Evolutionary conservation across 2,797 vertebrate species (phyloP), one percentile per base, ranked within the genome.

Genomic region (Tinamus major): DNA sequence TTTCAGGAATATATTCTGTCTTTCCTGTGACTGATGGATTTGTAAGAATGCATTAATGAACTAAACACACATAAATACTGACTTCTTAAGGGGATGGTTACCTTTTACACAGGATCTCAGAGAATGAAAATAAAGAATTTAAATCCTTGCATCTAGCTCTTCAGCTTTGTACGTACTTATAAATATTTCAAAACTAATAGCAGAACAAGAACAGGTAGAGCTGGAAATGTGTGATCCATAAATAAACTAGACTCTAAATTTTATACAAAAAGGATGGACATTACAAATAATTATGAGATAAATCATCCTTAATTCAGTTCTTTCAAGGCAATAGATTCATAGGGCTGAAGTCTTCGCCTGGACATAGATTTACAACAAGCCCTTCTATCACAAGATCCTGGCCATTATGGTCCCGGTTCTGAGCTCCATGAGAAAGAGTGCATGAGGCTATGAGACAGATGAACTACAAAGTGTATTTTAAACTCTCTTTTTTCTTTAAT

Each of bases 151-250:
- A 82, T 59, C 51, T 70, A 11, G 68, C 64, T 95, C 49, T 86
- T 94, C 31, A 80, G 65, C 76, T 61, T 41, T 71, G 15, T 27
- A 67, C 20, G 20, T n/a, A 53, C 71, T 95, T 86, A 72, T 5
- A 89, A 91, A 90, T 85, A 92, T 92, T 95, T 96, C 29, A 82
- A 89, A 93, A 63, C 31, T 90, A 93, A 44, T 85, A 90, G 44
- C 61, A 91, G 65, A 70, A 78, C 9, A 82, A 87, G 80, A 87
- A 77, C 59, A 68, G 3, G 31, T 39, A 81, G 48, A 94, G 37
- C 27, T 44, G 27, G 59, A 95, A 89, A 85, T 23, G 12, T 59
- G 53, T 76, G 67, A 62, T 72, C 61, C 37, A 65, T 76, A 82
- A 71, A 85, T 91, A 42, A 80, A 91, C 13, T 56, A 24, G n/a